phyloP scores from a whole-genome alignment of 2,888 invertebrate species.

The Elaeidobius kamerunicus region DNA sequence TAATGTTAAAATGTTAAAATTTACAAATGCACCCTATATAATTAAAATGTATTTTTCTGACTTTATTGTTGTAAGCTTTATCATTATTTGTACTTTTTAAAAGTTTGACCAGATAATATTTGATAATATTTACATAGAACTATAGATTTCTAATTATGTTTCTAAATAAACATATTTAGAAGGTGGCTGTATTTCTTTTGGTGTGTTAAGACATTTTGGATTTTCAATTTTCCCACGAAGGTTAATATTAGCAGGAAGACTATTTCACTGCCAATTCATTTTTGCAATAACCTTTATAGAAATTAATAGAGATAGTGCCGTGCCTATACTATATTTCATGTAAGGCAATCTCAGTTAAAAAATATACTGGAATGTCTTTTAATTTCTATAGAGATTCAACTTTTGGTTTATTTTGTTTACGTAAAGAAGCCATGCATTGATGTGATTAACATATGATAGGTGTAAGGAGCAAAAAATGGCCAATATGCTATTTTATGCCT shows the following conservation, averaged over 20 bases:
- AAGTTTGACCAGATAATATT: conserved; percentile 37
- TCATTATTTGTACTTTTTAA: conserved; percentile 42
- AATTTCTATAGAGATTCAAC: too few species aligned
- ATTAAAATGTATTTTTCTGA: conserved; percentile 15
- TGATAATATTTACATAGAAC: conserved; percentile 37
- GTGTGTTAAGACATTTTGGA: conserved; percentile 16
- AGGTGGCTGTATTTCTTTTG: conserved; percentile 37
- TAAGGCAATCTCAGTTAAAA: not conserved
- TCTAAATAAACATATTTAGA: conserved; percentile 38
- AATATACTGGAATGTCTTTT: conserved; percentile 11
- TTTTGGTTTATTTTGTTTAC: too few species aligned
- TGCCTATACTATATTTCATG: too few species aligned
- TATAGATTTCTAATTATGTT: conserved; percentile 41
- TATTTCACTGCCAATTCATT: conserved; percentile 30
- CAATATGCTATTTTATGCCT: conserved; percentile 20
- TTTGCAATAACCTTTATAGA: conserved; percentile 2
- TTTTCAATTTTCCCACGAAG: conserved; percentile 32
- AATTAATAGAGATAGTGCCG: too few species aligned
- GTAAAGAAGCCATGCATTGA: conserved; percentile 17
- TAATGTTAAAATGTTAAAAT: too few species aligned
- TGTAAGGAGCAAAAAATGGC: conserved; percentile 20
- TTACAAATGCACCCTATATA: too few species aligned
- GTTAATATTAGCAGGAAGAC: conserved; percentile 21
- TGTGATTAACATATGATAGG: conserved; percentile 21
- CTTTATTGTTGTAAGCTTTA: conserved; percentile 10